A percentile compares a stretch with the other conserved stretches of the same genome.
These are phyloP conservation scores for Machimus rusticus DNA, from an alignment of 2,888 invertebrate genomes.

Conservation along the genomic window DNA sequence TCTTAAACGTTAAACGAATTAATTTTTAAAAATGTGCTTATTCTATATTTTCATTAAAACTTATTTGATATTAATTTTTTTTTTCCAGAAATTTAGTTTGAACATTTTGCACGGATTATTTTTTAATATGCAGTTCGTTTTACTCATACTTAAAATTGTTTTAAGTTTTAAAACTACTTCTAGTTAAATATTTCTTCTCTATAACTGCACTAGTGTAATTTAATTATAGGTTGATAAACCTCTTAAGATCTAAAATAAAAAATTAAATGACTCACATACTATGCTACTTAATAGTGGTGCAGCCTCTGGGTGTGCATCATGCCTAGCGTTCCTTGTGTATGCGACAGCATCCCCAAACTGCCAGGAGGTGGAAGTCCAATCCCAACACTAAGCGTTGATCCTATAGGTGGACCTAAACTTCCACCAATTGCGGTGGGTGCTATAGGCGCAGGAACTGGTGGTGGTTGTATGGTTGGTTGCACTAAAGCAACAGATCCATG, in stretches of 20 bases:
- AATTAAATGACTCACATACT: neutral
- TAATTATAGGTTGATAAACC: neutral
- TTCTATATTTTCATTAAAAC: no score
- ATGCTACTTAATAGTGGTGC: slow-evolving; percentile 55
- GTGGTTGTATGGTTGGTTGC: slow-evolving; percentile 38
- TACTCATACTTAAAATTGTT: neutral
- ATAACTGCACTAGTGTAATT: neutral
- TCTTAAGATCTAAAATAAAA: neutral
- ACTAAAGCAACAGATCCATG: slow-evolving; percentile 18
- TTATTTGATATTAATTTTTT: no score
- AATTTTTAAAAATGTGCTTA: neutral
- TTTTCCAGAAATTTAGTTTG: neutral
- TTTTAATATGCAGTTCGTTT: neutral
- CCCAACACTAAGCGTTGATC: slow-evolving; percentile 53
- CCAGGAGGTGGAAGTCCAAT: slow-evolving; percentile 55
- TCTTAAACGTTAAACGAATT: no score
- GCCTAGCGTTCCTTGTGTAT: slow-evolving; percentile 56
- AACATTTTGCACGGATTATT: no score
- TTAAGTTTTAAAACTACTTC: neutral
- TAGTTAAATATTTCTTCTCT: neutral
- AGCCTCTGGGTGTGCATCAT: slow-evolving; percentile 58
- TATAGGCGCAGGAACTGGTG: slow-evolving; percentile 48
- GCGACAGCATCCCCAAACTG: slow-evolving; percentile 51
- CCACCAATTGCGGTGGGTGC: slow-evolving; percentile 53
- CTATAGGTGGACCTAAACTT: slow-evolving; percentile 52